These are phyloP conservation scores for Chloropsis hardwickii DNA, from an alignment of 2,113 vertebrate species.

Conservation along the genomic window DNA sequence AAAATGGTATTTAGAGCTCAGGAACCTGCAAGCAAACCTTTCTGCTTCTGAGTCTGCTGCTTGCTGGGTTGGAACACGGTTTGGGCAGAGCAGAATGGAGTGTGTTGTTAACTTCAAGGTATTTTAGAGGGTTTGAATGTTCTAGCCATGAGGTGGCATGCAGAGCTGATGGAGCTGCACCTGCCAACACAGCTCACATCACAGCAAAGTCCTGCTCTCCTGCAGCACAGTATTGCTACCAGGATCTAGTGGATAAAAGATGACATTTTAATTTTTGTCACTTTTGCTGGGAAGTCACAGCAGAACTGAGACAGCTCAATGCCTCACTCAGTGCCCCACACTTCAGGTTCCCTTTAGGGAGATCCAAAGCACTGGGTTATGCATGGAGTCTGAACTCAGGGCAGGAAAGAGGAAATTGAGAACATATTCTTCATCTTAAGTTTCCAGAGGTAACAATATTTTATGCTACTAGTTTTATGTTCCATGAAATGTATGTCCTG, in stretches of 20 bases:
- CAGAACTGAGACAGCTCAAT: neutral
- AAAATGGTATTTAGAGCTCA: neutral
- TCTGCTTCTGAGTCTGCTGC: neutral
- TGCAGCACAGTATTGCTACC: rapidly evolving
- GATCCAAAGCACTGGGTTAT: neutral
- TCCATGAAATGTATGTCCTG: neutral
- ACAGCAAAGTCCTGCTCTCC: neutral
- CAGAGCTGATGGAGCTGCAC: neutral
- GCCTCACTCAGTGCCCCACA: neutral
- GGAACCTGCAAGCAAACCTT: neutral
- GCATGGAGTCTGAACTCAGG: neutral
- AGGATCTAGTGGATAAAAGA: neutral
- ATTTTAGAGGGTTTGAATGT: neutral
- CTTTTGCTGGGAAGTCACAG: neutral
- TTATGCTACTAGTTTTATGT: neutral
- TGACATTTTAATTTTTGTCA: neutral
- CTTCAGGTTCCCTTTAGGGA: neutral
- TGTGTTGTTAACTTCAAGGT: neutral
- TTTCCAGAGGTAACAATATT: neutral
- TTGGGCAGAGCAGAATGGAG: neutral
- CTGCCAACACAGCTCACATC: neutral
- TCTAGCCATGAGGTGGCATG: rapidly evolving
- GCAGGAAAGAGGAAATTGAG: neutral
- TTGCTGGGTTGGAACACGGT: neutral
- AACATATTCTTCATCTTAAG: neutral